Base-by-base conservation (phyloP, 2,113 vertebrate genomes). In the Calidris pugnax region DNA sequence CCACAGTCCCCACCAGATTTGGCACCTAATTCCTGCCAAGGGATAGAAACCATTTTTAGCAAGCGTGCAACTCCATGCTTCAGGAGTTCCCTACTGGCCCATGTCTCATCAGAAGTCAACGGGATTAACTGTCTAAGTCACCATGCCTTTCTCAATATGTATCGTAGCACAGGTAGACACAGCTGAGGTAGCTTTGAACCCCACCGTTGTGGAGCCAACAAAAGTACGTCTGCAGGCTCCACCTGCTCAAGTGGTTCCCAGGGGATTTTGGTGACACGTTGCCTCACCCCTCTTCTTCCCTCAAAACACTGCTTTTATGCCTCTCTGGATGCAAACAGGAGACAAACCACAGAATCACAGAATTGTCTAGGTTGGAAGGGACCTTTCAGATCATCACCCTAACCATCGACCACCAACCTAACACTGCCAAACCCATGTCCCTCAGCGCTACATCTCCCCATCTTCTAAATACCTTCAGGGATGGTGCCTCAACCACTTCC, bases 81-180 rank as follows among this genome's bases (percentile, higher is more conserved):
- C 10, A 39, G 63, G 62, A n/a, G 22, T 1, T 75, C 28, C 50
- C 47, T 55, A 63, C 50, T 3, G 6, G 66, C 33, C 24, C 50
- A 45, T 26, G 15, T 27, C 66, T 23, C 9, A 4, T 0, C 69
- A 74, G 48, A 56, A 66, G 39, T 60, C 85, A 68, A 5, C 1
- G 2, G 53, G 66, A 90, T 79, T 27, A 72, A 55, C 14, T 9
- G 37, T 50, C 71, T 64, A 43, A 85, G 8, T 12, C 82, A 69
- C 7, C 48, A 47, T 63, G 18, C 69, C 60, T 23, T 63, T 72
- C 71, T 68, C 66, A 71, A 41, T 37, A 20, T 3, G 7, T 51
- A n/a, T 26, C 7, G 0, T 1, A 53, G 50, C 0, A 5, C 60
- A 47, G 0, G 0, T 3, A 74, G 77, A 33, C 7, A 10, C 2